Percentiles rank a stretch among this genome's conserved stretches.
phyloP scores from a whole-genome alignment of 2,888 invertebrate genomes.

The Tuta absoluta region DNA sequence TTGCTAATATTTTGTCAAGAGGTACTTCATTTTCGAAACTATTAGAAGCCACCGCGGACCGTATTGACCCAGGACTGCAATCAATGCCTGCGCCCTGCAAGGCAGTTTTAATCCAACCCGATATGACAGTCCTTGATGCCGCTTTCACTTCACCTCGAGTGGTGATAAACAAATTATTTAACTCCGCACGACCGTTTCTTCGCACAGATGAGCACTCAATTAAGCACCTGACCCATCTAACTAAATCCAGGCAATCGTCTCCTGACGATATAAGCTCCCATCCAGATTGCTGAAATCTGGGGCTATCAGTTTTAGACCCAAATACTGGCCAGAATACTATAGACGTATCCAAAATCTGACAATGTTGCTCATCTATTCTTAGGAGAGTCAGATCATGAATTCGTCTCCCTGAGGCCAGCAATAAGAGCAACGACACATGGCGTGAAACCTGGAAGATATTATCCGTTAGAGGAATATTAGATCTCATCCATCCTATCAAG shows the following conservation, averaged over 20 bases:
- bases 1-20: constrained; percentile 8
- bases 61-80: too few relatives aligned
- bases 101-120: constrained; percentile 21
- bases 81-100: too few relatives aligned
- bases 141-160: constrained; percentile 26
- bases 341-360: too few relatives aligned
- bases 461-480: background rate
- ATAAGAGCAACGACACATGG: constrained; percentile 13
- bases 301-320: too few relatives aligned
- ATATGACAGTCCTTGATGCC: constrained; percentile 22
- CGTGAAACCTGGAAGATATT: constrained; percentile 12
- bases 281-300: too few relatives aligned
- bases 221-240: constrained; percentile 20
- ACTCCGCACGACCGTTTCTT: constrained; percentile 13
- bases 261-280: constrained; percentile 16
- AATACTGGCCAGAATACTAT: too few relatives aligned
- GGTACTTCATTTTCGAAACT: constrained; percentile 22
- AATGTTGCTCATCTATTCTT: too few relatives aligned
- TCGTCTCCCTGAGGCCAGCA: constrained; percentile 13
- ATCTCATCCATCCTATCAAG: background rate
- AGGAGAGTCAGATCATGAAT: too few relatives aligned
- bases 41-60: too few relatives aligned
- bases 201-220: constrained; percentile 21
- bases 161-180: constrained; percentile 25
- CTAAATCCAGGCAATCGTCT: constrained; percentile 11